phyloP scores from a whole-genome alignment of 2,113 vertebrate species.

The Epinephelus moara region DNA sequence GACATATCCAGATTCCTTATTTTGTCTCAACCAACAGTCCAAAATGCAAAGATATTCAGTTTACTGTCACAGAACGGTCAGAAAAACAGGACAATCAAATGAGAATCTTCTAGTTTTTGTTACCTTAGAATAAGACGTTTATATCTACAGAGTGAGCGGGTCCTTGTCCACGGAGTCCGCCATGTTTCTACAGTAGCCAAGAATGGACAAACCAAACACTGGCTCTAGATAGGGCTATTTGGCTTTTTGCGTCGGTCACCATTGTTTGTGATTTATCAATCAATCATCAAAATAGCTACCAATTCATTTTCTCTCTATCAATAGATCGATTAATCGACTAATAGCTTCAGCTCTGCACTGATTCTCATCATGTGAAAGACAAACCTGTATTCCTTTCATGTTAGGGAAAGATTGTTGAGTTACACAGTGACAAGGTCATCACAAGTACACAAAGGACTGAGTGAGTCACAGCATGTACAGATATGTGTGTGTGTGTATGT shows the following conservation, averaged over 20 bases:
- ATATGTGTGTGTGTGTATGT: slow-evolving; percentile 25
- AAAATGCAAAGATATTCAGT: background rate
- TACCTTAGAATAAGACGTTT: no score
- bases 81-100: background rate
- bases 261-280: no score
- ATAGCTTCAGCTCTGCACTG: background rate
- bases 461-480: slow-evolving; percentile 32
- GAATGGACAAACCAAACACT: no score
- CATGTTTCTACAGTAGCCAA: no score
- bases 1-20: background rate
- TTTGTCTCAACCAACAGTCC: background rate
- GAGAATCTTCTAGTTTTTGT: no score
- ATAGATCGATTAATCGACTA: background rate
- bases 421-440: slow-evolving; percentile 18
- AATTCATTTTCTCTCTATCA: background rate
- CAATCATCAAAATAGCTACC: background rate
- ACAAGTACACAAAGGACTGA: slow-evolving; percentile 2
- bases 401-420: background rate
- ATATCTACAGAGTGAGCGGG: no score
- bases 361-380: background rate
- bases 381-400: background rate
- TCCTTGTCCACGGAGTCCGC: no score
- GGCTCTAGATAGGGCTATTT: no score
- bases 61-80: background rate
- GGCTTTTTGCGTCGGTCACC: no score